These are phyloP conservation scores for Drosophila obscura DNA, from an alignment of 1,140 invertebrate genomes.

Conservation along the genomic window DNA sequence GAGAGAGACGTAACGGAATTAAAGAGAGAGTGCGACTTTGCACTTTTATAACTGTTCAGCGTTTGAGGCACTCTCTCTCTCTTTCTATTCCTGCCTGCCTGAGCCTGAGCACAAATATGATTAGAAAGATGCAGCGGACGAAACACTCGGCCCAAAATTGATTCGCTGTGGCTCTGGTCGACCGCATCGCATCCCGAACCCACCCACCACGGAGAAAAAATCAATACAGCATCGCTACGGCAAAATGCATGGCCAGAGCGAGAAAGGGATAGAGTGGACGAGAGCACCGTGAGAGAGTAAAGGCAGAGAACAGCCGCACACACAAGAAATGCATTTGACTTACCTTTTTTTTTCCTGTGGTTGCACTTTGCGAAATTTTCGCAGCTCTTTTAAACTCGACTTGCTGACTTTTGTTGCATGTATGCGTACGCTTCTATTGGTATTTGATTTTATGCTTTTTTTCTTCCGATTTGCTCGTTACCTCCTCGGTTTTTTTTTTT, in stretches of 20 bases:
- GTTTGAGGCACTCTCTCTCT: background rate
- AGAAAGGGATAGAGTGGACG: constrained; percentile 15
- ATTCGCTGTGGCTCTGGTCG: background rate
- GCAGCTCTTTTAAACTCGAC: background rate
- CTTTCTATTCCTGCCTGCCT: constrained; percentile 1
- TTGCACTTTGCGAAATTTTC: constrained; percentile 5
- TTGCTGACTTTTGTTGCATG: constrained; percentile 10
- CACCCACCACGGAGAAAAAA: constrained; percentile 56
- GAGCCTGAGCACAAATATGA: constrained; percentile 21
- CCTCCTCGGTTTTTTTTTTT: constrained; percentile 18
- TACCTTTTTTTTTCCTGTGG: constrained; percentile 19
- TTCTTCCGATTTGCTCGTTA: constrained; percentile 9
- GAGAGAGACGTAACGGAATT: background rate
- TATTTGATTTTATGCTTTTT: constrained; percentile 11
- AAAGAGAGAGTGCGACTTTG: constrained; percentile 37
- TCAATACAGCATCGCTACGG: constrained; percentile 76
- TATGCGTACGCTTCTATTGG: constrained; percentile 7
- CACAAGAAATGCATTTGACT: constrained; percentile 20
- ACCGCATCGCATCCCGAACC: constrained; percentile 27
- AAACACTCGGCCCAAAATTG: constrained; percentile 3
- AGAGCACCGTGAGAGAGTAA: constrained; percentile 38
- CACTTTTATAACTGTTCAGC: constrained; percentile 30
- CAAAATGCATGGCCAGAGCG: constrained; percentile 57
- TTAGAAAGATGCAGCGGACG: constrained; percentile 24
- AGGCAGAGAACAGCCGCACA: constrained; percentile 18